These are phyloP conservation scores for Eulemur mongoz DNA, from an alignment of 2,797 vertebrate genomes.

Conservation along the genomic window DNA sequence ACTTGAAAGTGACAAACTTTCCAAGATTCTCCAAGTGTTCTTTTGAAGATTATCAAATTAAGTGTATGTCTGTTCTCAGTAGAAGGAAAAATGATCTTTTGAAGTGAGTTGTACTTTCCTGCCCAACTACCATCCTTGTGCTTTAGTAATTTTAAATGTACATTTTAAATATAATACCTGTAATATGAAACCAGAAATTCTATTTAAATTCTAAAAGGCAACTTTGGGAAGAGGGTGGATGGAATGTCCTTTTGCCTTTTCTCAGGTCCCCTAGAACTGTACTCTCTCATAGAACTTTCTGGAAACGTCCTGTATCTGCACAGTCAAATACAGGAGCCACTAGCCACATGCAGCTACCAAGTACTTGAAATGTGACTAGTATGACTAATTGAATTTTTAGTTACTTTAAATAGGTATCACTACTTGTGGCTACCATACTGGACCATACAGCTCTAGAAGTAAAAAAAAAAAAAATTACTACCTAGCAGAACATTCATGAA, in stretches of 20 bases:
- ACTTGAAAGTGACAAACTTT: neutral
- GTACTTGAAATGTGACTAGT: neutral
- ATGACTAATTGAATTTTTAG: neutral
- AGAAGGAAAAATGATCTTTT: neutral
- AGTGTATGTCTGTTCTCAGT: neutral
- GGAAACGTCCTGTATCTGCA: neutral
- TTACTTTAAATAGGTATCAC: slow-evolving; percentile 5
- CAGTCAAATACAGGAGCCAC: neutral
- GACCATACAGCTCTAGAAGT: neutral
- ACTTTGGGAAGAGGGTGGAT: neutral
- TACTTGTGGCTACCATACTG: neutral
- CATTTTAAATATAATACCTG: neutral
- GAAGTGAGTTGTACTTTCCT: neutral
- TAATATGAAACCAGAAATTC: neutral
- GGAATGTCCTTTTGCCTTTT: neutral
- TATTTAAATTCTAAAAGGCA: neutral
- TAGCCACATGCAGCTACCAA: neutral
- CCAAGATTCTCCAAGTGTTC: neutral
- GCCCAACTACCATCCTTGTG: neutral
- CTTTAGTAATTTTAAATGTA: neutral
- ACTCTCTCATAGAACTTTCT: neutral
- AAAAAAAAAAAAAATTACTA: neutral
- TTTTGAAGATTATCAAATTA: neutral
- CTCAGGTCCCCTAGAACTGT: neutral
- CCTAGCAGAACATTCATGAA: neutral